Evolutionary conservation across 2,888 invertebrate genomes (phyloP).

Genomic region (Schizotus pectinicornis): DNA sequence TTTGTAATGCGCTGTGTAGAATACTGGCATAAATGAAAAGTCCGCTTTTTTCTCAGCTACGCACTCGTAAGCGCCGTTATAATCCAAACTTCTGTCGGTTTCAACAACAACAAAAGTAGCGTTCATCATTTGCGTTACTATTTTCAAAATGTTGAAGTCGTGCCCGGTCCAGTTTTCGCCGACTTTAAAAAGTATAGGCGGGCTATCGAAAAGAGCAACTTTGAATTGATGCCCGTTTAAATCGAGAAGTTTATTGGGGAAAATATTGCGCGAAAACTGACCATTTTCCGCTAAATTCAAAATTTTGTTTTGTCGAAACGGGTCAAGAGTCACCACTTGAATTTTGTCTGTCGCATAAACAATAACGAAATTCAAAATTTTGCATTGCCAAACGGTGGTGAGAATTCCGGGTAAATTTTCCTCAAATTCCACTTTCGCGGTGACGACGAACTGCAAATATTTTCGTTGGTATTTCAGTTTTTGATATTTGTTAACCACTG

Average conservation of each 20-base stretch:
- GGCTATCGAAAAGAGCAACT: background rate
- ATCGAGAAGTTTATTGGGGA: background rate
- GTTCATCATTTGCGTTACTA: background rate
- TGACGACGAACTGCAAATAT: too few species aligned
- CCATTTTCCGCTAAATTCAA: too few species aligned
- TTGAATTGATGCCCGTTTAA: background rate
- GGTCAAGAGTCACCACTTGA: too few species aligned
- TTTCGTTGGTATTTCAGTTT: too few species aligned
- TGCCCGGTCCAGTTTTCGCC: conserved; percentile 2
- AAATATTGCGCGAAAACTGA: background rate
- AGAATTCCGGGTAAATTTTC: too few species aligned
- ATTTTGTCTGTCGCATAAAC: too few species aligned
- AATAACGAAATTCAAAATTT: too few species aligned
- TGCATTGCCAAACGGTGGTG: too few species aligned
- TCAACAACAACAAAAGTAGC: background rate
- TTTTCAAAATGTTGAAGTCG: background rate
- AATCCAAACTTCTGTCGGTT: background rate
- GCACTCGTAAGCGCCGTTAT: background rate
- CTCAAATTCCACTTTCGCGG: too few species aligned
- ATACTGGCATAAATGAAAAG: background rate
- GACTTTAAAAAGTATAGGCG: background rate
- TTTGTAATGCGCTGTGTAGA: too few species aligned
- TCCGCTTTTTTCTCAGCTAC: background rate
- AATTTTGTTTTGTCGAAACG: too few species aligned
- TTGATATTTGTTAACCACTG: too few species aligned